These are phyloP conservation scores for Rosalia funebris DNA, from an alignment of 2,888 invertebrate species.

Conservation along the genomic window DNA sequence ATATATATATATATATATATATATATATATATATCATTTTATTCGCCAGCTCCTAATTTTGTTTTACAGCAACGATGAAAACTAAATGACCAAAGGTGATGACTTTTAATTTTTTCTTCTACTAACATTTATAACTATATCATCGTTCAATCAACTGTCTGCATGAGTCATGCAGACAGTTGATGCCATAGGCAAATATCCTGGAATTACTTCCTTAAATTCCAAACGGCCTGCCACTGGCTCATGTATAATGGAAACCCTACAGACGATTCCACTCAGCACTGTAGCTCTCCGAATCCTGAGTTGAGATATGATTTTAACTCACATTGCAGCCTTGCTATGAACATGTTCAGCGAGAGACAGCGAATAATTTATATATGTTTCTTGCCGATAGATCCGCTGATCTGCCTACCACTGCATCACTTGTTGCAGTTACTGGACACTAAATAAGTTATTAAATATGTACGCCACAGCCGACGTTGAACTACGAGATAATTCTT, in stretches of 20 bases:
- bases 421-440: constrained; percentile 18
- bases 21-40: too few species aligned
- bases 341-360: constrained; percentile 22
- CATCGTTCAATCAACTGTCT: too few species aligned
- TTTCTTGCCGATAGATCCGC: constrained; percentile 25
- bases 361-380: constrained; percentile 20
- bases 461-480: background rate
- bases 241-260: constrained; percentile 12
- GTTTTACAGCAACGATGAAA: too few species aligned
- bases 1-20: too few species aligned
- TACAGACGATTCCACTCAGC: constrained; percentile 6
- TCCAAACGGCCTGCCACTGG: constrained; percentile 16
- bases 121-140: too few species aligned
- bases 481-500: background rate
- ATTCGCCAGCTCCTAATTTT: too few species aligned
- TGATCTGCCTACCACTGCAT: constrained; percentile 20
- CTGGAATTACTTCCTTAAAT: too few species aligned
- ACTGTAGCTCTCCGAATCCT: constrained; percentile 1
- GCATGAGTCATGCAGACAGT: too few species aligned
- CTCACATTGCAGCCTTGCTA: background rate
- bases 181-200: too few species aligned
- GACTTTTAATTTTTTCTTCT: too few species aligned
- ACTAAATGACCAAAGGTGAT: too few species aligned
- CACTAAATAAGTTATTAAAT: constrained; percentile 18
- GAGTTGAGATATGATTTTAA: constrained; percentile 8